phyloP scores from a whole-genome alignment of 2,888 invertebrate species.

The Tetragnatha montana region DNA sequence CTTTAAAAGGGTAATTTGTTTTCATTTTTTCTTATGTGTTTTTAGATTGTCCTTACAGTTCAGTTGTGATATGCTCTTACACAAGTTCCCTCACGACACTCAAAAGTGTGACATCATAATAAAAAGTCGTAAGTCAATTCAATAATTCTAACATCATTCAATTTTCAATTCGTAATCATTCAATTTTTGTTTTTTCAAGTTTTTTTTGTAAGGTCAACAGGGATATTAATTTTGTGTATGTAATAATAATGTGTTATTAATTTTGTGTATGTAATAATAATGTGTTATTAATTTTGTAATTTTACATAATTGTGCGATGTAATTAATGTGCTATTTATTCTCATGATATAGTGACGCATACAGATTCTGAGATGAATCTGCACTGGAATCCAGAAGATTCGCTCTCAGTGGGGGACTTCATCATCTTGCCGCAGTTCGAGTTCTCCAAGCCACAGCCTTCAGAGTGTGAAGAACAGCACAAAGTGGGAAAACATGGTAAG shows the following conservation, averaged over 20 bases:
- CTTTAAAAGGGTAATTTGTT: neutral
- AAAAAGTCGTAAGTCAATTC: constrained; percentile 60
- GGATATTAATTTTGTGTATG: too few species aligned
- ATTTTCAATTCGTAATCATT: neutral
- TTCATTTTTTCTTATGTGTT: neutral
- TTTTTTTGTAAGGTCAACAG: neutral
- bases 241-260: too few species aligned
- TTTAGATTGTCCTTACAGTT: constrained; percentile 60
- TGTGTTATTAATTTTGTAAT: too few species aligned
- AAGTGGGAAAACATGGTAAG: constrained; percentile 55
- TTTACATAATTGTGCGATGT: too few species aligned
- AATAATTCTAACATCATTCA: neutral
- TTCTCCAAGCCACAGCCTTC: constrained; percentile 23
- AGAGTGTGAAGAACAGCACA: constrained; percentile 27
- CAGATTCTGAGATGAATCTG: constrained; percentile 56
- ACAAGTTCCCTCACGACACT: constrained; percentile 63
- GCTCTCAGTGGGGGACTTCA: constrained; percentile 49
- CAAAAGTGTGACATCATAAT: constrained; percentile 64
- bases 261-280: too few species aligned
- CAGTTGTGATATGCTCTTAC: constrained; percentile 66
- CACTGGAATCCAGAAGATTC: constrained; percentile 54
- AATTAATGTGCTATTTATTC: too few species aligned
- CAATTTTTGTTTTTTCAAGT: neutral
- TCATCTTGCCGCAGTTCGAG: constrained; percentile 68
- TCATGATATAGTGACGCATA: constrained; percentile 52